Conservation (phyloP, 2,888 invertebrate genomes). For the Agrochola lychnidis region DNA sequence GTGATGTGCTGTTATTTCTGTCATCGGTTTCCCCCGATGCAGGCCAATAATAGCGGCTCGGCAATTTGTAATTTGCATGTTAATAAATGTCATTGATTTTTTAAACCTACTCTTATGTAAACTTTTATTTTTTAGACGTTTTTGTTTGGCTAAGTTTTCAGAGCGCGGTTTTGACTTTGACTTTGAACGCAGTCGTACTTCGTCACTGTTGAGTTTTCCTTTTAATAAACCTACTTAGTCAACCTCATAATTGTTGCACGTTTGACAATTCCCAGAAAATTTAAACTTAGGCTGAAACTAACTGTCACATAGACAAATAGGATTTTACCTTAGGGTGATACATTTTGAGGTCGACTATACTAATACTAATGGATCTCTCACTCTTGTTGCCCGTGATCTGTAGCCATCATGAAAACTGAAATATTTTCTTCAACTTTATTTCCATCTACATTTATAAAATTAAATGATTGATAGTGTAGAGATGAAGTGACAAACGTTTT, state of each 20-base stretch:
- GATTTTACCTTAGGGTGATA: neutral
- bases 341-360: neutral
- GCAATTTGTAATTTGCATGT: neutral
- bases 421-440: neutral
- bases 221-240: neutral
- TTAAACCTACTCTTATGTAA: neutral
- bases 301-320: neutral
- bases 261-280: neutral
- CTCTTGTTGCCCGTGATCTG: no score
- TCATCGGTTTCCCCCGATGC: neutral
- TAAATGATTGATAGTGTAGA: neutral
- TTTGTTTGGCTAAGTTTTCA: neutral
- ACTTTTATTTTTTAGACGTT: neutral
- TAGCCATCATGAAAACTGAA: neutral
- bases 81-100: conserved; percentile 4
- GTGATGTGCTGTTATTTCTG: neutral
- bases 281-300: neutral
- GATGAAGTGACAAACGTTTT: neutral
- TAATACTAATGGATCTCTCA: neutral
- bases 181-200: neutral
- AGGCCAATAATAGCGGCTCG: neutral
- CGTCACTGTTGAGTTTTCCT: neutral
- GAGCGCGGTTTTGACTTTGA: neutral
- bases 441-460: neutral
- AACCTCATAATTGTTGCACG: neutral